phyloP scores from a whole-genome alignment of 2,797 vertebrate species.

The Liasis olivaceus region DNA sequence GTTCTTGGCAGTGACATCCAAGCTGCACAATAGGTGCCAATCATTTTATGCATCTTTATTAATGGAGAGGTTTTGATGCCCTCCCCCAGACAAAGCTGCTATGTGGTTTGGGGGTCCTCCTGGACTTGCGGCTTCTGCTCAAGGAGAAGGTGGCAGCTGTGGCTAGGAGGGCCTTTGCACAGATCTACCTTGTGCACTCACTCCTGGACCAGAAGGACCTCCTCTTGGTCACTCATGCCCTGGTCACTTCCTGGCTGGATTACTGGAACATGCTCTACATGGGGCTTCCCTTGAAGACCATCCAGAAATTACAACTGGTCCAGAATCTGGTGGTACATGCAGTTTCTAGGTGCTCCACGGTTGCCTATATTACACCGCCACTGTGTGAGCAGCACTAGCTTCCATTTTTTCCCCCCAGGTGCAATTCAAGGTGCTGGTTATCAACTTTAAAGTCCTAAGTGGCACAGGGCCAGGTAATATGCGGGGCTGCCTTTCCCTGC shows the following conservation, averaged over 20 bases:
- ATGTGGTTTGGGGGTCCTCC: too few relatives aligned
- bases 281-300: neutral
- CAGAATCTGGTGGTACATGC: neutral
- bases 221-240: neutral
- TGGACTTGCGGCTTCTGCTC: too few relatives aligned
- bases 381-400: neutral
- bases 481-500: neutral
- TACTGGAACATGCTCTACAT: too few relatives aligned
- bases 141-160: too few relatives aligned
- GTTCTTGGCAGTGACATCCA: too few relatives aligned
- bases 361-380: neutral
- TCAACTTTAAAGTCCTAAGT: neutral
- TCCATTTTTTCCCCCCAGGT: neutral
- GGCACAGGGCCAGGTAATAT: neutral
- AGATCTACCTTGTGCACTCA: neutral
- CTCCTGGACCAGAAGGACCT: neutral
- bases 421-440: neutral
- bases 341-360: neutral
- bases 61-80: too few relatives aligned
- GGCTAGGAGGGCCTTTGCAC: neutral
- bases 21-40: too few relatives aligned
- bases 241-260: too few relatives aligned
- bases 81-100: too few relatives aligned
- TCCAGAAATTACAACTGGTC: neutral
- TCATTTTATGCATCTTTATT: too few relatives aligned